Evolutionary conservation across 2,113 vertebrate species (phyloP), one percentile per base, ranked within the genome.

Genomic region (Vidua chalybeata): DNA sequence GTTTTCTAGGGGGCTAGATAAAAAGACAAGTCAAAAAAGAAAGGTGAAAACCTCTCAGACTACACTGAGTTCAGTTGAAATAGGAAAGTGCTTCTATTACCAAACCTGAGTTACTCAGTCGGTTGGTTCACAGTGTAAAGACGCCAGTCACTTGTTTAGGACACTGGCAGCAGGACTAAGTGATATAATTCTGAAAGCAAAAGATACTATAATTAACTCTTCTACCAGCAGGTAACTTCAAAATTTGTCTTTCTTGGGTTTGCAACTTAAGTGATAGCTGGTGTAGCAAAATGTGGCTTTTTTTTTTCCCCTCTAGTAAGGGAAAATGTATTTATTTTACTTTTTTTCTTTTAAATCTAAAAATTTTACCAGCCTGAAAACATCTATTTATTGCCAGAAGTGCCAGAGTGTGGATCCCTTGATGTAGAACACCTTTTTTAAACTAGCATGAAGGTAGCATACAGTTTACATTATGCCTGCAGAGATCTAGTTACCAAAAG

Each of bases 331-430:
- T 48, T 69, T 90, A 15, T 63, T 92, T 95, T 52, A 61, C 37
- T 78, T 68, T 43, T 74, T 35, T 71, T 56, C 43, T 46, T 61
- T 8, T 61, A 26, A 21, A 49, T 74, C 33, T 77, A 46, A 51
- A 67, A 56, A 67, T 46, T 52, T 71, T 94, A 96, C 95, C 71
- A 92, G 80, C 85, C 93, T 91, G 62, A 94, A 96, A 91, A 85
- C 72, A 85, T 48, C 67, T 39, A 39, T 83, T 93, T 95, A 67
- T 97, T 96, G 95, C 97, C 97, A 93, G 80, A 97, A 97, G 97
- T 97, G 97, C 97, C 97, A 64, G 95, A 94, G 68, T 67, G 74
- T 67, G 90, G 67, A 92, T 86, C 84, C 88, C 73, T 85, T 92
- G 78, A 93, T 87, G 59, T 89, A 90, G 78, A 87, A 91, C 48